Base-by-base conservation (phyloP, 2,797 vertebrate species). In the Martes flavigula region DNA sequence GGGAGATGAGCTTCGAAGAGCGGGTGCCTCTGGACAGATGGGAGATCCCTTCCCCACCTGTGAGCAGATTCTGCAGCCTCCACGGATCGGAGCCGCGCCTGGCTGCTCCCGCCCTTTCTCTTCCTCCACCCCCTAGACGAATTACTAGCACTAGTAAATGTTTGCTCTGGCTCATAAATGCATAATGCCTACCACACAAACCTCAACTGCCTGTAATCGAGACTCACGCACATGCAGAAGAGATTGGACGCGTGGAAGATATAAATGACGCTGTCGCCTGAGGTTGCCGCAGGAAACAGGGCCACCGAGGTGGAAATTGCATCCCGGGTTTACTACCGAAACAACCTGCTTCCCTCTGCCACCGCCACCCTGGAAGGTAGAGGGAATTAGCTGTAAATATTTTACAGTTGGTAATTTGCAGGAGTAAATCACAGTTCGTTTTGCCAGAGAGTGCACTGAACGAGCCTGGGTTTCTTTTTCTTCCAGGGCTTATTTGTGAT, bases 381-480 rank as follows among this genome's bases (percentile, higher is more conserved):
- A 87, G 86, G 75, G 89, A 90, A 96, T 97, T 95, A 88, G 97
- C 72, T 95, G 96, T 97, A 95, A 96, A 98, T 96, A 97, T 94
- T 98, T 95, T 87, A 97, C 93, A 68, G 92, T 64, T 77, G 93
- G 91, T 96, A 87, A 97, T 96, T 97, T 96, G 93, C 72, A 25
- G 73, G 32, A 94, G 84, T 95, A 97, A 97, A 98, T 95, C 96
- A 97, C 73, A 13, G 77, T n/a, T 62, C 86, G 8, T 90, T 90
- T 96, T 93, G 84, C 92, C 2, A 0, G 60, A n/a, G 75, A 79
- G 77, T 43, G 40, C 20, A 18, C 25, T 2, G 38, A 88, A 64
- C 0, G 7, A 68, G n/a, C 12, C 0, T 8, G 13, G 35, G 38
- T 14, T 83, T 82, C 87, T 70, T 96, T 92, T 73, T n/a, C 89